Percentiles rank a stretch among this genome's conserved stretches.
phyloP scores from a whole-genome alignment of 2,797 vertebrate genomes.

The Crocodylus rhombifer region DNA sequence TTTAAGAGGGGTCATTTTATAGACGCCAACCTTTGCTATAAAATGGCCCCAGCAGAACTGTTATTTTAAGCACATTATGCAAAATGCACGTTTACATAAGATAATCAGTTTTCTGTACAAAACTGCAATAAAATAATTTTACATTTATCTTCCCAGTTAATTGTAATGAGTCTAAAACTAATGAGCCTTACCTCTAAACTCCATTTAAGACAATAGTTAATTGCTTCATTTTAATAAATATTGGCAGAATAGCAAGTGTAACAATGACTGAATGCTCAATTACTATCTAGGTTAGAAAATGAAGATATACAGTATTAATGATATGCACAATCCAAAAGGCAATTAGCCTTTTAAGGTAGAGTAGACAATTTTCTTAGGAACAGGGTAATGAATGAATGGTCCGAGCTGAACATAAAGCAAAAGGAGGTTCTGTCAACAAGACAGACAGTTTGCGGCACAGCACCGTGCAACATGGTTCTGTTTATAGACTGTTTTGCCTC shows the following conservation, averaged over 20 bases:
- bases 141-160: conserved; percentile 82
- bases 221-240: conserved; percentile 83
- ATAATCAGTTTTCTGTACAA: conserved; percentile 59
- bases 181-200: conserved; percentile 82
- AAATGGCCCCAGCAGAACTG: conserved; percentile 7
- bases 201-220: conserved; percentile 83
- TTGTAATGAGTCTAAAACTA: conserved; percentile 77
- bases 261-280: conserved; percentile 78
- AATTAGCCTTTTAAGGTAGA: conserved; percentile 69
- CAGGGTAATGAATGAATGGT: conserved; percentile 24
- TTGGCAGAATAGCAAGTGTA: conserved; percentile 75
- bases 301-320: conserved; percentile 70
- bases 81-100: conserved; percentile 9
- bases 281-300: conserved; percentile 71
- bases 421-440: not conserved
- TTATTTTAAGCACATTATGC: not conserved
- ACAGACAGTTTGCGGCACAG: not conserved
- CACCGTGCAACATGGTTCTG: not conserved
- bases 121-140: conserved; percentile 66
- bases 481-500: conserved; percentile 40
- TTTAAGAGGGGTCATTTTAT: conserved; percentile 18
- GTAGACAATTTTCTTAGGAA: conserved; percentile 40
- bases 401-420: not conserved
- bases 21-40: not conserved
- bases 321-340: conserved; percentile 68